Evolutionary conservation across 2,797 vertebrate species (phyloP), one percentile per base, ranked within the genome.

Genomic region (Parauchenoglanis ngamensis): DNA sequence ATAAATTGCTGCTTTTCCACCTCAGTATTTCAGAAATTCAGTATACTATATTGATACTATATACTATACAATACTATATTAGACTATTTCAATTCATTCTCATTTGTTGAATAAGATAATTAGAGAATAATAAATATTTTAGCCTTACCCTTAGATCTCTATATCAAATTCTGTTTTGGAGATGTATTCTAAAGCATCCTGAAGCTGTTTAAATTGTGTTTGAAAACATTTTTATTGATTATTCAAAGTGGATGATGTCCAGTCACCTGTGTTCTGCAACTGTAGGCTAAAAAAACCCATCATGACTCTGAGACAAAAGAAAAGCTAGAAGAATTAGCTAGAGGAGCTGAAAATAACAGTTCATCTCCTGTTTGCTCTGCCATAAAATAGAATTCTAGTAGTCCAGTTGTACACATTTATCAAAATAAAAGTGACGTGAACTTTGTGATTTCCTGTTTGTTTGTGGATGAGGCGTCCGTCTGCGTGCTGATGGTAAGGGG

Each of bases 1-100:
- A 49, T 83, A 65, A 85, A 89, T 82, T 11, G 3, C 15, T 77
- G 1, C 46, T 49, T 23, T 70, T 83, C 88, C 88, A 88, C 73
- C 81, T 81, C 40, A 59, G 40, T 76, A 13, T 46, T 46, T 46
- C 77, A 28, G 49, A 28, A 54, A 77, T 54, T 77, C 49, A 31
- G 11, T 65, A n/a, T 65, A 40, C 35, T 40, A 40, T 40, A 40
- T 40, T 40, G 35, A 40, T 40, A 40, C 35, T 40, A 40, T 40
- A 40, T 40, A 40, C 35, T 40, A 40, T 40, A 40, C 35, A 2
- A 40, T 40, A 40, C 35, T 40, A 40, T 40, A 40, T 52, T 52
- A 12, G 54, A 0, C 54, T 23, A n/a, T 73, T 25, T 73, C 44
- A 11, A 17, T 76, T 44, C 19, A 40, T 40, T 70, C 31, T 8